These are phyloP conservation scores for Erpornis zantholeuca DNA, from an alignment of 2,113 vertebrate species.

Conservation along the genomic window DNA sequence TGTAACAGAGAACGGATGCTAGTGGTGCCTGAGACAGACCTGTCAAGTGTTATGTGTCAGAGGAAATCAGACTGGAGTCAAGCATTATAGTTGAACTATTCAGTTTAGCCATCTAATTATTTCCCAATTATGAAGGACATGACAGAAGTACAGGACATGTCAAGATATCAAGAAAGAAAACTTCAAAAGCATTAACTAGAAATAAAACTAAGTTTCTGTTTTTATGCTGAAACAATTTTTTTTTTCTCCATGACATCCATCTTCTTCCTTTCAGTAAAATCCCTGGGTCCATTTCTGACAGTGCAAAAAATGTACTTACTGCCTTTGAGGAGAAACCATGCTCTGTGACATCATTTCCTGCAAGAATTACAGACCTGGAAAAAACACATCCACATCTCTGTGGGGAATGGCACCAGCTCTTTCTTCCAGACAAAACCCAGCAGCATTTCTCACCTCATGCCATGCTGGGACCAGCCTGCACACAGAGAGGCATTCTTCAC, in stretches of 20 bases:
- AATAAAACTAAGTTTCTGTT: neutral
- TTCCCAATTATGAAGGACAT: neutral
- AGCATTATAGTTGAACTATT: neutral
- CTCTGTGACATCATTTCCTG: neutral
- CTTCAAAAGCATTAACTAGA: neutral
- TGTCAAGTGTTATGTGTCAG: neutral
- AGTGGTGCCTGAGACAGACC: neutral
- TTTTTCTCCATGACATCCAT: accelerated
- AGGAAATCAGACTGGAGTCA: neutral
- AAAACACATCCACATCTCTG: neutral
- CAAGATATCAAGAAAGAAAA: neutral
- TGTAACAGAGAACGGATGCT: neutral
- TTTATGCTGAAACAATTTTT: neutral
- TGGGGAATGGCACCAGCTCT: neutral
- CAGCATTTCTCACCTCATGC: accelerated
- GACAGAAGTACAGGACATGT: neutral
- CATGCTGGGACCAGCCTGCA: neutral
- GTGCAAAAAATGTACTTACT: neutral
- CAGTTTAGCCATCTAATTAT: neutral
- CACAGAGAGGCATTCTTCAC: neutral
- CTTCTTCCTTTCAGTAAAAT: neutral
- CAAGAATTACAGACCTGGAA: neutral
- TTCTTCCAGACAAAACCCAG: neutral
- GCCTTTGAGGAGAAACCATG: neutral
- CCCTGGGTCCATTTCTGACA: neutral